Conservation (phyloP, 2,797 vertebrate genomes). For the Enteromius afrohamiltoni region DNA sequence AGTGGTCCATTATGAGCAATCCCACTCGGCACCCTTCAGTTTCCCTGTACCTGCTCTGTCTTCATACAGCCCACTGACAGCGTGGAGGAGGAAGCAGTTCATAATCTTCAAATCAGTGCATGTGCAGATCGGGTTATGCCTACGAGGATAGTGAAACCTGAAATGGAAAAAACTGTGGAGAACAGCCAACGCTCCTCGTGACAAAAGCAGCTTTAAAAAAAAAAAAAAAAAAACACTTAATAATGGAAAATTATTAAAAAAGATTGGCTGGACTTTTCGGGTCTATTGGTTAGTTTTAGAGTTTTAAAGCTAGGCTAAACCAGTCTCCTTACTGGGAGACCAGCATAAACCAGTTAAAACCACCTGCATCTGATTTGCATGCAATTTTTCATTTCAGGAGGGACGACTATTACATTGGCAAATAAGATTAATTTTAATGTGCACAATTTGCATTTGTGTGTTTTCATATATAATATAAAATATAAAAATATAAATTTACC, state of each 20-base stretch:
- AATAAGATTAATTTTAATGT: background rate
- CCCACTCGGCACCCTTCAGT: conserved; percentile 28
- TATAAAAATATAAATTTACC: background rate
- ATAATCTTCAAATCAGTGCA: conserved; percentile 7
- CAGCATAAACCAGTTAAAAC: background rate
- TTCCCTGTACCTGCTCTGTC: conserved; percentile 36
- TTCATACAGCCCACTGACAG: conserved; percentile 40
- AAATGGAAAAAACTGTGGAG: conserved; percentile 9
- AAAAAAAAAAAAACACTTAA: background rate
- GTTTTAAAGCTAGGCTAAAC: background rate
- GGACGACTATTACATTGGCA: background rate
- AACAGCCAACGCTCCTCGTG: background rate
- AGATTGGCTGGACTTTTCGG: background rate
- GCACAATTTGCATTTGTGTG: background rate
- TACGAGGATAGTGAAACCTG: conserved; percentile 11
- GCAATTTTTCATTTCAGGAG: background rate
- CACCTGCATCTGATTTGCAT: background rate
- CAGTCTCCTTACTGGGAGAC: background rate
- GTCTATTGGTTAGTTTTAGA: background rate
- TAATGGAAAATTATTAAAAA: background rate
- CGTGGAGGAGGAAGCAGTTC: conserved; percentile 39
- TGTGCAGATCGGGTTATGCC: conserved; percentile 27
- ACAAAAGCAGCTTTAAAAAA: background rate
- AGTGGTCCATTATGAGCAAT: conserved; percentile 36
- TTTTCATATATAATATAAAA: too few relatives aligned